phyloP scores from a whole-genome alignment of 2,113 vertebrate genomes.

The Anthoscopus minutus region DNA sequence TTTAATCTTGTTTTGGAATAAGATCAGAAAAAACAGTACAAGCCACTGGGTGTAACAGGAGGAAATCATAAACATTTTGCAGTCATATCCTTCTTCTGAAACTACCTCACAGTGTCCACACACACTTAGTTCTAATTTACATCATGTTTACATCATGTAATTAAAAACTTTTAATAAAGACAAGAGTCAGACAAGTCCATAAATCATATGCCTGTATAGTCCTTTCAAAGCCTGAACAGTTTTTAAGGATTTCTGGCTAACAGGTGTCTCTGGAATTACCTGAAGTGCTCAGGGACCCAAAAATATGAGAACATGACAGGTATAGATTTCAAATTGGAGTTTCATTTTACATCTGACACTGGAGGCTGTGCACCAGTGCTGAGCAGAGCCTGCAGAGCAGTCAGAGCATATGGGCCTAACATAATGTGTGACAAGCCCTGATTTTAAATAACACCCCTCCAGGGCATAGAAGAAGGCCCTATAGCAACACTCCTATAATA shows the following conservation, averaged over 20 bases:
- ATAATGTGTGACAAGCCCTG: neutral
- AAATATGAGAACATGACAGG: neutral
- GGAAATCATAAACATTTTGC: neutral
- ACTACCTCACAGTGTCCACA: neutral
- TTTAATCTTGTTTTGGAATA: neutral
- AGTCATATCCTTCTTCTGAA: neutral
- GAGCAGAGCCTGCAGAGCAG: neutral
- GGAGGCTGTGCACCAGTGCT: neutral
- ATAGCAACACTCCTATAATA: neutral
- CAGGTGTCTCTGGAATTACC: constrained; percentile 27
- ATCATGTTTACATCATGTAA: neutral
- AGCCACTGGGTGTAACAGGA: neutral
- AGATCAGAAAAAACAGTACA: neutral
- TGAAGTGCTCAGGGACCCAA: constrained; percentile 5
- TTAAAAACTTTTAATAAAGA: neutral
- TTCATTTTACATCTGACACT: constrained; percentile 10
- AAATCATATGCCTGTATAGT: neutral
- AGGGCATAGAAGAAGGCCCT: neutral
- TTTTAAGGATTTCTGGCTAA: neutral
- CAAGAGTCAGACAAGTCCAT: neutral
- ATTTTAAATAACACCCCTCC: neutral
- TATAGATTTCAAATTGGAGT: constrained; percentile 4
- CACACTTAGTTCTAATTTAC: neutral
- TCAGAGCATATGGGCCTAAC: constrained; percentile 27
- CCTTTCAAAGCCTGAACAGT: neutral